phyloP scores from a whole-genome alignment of 1,140 invertebrate genomes.

The Apis dorsata region DNA sequence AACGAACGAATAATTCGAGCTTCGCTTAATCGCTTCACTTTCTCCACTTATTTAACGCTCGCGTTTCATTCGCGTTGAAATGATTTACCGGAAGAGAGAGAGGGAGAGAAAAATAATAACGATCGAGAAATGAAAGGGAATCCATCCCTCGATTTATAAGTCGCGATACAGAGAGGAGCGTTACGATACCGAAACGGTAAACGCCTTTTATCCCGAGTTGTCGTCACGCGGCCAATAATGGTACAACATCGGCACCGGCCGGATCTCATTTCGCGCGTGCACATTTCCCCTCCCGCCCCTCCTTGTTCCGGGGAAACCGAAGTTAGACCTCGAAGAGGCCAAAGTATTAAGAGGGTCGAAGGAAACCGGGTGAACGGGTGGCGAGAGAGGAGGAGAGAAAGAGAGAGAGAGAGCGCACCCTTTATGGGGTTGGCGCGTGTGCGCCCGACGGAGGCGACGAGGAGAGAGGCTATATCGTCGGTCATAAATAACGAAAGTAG shows the following conservation, averaged over 20 bases:
- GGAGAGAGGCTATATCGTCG: conserved; percentile 67
- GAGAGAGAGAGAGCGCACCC: conserved; percentile 4
- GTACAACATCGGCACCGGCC: conserved; percentile 51
- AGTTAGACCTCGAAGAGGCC: conserved; percentile 56
- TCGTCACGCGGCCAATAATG: conserved; percentile 54
- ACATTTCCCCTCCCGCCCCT: conserved; percentile 23
- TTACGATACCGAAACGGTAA: not conserved
- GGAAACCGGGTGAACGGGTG: not conserved
- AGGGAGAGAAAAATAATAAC: no score
- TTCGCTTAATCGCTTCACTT: no score
- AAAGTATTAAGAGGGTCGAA: conserved; percentile 48
- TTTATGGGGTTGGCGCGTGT: conserved; percentile 37
- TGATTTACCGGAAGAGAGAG: no score
- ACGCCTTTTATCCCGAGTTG: conserved; percentile 39
- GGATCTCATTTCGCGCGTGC: conserved; percentile 59
- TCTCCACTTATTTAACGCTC: no score
- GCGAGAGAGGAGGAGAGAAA: not conserved
- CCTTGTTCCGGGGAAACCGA: conserved; percentile 47
- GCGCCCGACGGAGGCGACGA: conserved; percentile 55
- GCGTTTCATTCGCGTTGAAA: no score
- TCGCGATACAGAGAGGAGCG: not conserved
- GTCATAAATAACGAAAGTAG: conserved; percentile 74
- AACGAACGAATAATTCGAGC: no score
- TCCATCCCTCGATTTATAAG: not conserved
- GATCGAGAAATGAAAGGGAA: not conserved